Evolutionary conservation across 2,888 invertebrate species (phyloP).

Genomic region (Rhogogaster chlorosoma): DNA sequence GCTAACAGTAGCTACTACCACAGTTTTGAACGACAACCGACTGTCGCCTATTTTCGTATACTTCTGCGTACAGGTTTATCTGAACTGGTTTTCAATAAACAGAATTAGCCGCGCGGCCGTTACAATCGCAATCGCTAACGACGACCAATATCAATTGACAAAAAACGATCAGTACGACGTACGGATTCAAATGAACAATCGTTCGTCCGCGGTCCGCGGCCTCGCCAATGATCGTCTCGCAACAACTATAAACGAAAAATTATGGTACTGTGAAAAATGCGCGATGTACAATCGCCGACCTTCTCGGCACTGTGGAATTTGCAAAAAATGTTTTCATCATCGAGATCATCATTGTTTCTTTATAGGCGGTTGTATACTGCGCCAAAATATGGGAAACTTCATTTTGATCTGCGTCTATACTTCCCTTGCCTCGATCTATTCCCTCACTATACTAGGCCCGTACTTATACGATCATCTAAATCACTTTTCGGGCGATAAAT

Average conservation of each 20-base stretch:
- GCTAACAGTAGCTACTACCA: constrained; percentile 62
- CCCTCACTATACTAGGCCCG: constrained; percentile 64
- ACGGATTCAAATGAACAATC: constrained; percentile 20
- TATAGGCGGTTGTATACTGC: constrained; percentile 68
- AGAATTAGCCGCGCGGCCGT: constrained; percentile 62
- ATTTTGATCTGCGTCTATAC: constrained; percentile 70
- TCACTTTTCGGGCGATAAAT: constrained; percentile 57
- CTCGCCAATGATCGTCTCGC: neutral
- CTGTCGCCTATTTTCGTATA: constrained; percentile 65
- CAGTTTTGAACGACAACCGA: constrained; percentile 64
- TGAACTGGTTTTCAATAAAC: constrained; percentile 70
- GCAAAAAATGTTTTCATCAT: constrained; percentile 69
- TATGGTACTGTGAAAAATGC: constrained; percentile 71
- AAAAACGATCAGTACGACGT: constrained; percentile 31
- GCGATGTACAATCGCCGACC: constrained; percentile 65
- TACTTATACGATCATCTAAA: constrained; percentile 66
- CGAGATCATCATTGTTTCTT: constrained; percentile 72
- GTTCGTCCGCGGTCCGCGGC: neutral
- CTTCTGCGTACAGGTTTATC: constrained; percentile 67
- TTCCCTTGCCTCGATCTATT: constrained; percentile 67
- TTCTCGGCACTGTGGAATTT: constrained; percentile 66
- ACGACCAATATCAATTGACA: constrained; percentile 28
- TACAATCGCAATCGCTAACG: constrained; percentile 56
- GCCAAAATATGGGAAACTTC: constrained; percentile 71
- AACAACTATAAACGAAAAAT: constrained; percentile 57